These are phyloP conservation scores for Petrolisthes manimaculis DNA, from an alignment of 2,888 invertebrate genomes.

Conservation along the genomic window DNA sequence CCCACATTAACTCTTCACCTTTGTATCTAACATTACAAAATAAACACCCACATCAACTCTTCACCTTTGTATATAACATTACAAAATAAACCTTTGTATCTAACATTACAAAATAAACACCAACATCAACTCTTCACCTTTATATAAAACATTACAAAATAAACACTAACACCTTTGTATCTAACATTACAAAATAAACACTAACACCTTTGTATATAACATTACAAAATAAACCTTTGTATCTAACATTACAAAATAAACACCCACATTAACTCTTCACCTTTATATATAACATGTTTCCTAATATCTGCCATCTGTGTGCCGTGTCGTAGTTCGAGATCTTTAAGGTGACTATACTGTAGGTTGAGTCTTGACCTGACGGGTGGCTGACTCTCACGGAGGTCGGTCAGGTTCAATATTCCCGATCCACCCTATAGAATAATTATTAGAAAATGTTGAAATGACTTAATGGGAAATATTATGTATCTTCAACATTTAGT, in stretches of 20 bases:
- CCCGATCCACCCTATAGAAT: neutral
- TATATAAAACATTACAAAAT: neutral
- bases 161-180: neutral
- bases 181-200: neutral
- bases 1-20: neutral
- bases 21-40: neutral
- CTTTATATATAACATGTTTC: constrained; percentile 44
- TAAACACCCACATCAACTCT: too few relatives aligned
- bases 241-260: neutral
- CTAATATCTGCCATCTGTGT: constrained; percentile 58
- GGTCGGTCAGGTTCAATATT: constrained; percentile 29
- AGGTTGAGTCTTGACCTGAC: constrained; percentile 26
- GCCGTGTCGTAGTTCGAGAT: constrained; percentile 45
- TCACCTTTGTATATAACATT: neutral
- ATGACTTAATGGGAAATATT: too few relatives aligned
- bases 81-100: neutral
- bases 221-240: neutral
- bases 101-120: neutral
- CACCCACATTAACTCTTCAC: neutral
- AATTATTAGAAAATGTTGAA: too few relatives aligned
- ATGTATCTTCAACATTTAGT: too few relatives aligned
- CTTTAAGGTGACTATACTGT: constrained; percentile 34
- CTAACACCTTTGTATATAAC: constrained; percentile 28
- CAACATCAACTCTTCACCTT: constrained; percentile 19
- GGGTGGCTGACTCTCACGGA: constrained; percentile 47